Evolutionary conservation across 2,888 invertebrate species (phyloP), one percentile per base, ranked within the genome.

Genomic region (Pogonocherus hispidulus): DNA sequence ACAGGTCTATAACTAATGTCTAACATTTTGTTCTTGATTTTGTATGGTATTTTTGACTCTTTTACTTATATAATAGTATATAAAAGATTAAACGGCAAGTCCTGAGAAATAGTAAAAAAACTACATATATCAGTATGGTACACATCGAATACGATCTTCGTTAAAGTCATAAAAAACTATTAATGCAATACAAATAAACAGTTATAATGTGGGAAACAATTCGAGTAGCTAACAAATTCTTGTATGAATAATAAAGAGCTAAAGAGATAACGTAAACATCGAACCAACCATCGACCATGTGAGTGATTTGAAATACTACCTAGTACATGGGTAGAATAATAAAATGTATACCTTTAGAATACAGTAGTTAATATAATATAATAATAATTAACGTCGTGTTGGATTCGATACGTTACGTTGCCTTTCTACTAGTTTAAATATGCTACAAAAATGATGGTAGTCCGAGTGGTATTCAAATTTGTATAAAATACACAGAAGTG

Each of bases 151-250:
- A n/a, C n/a, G n/a, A n/a, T n/a, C n/a, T n/a, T n/a, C n/a, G n/a
- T n/a, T n/a, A n/a, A n/a, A n/a, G n/a, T n/a, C n/a, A n/a, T n/a
- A n/a, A n/a, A n/a, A n/a, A n/a, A n/a, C 51, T 62, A 49, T 19
- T 59, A 14, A 11, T 23, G 20, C 27, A n/a, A 51, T 18, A 35
- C 46, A 57, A 37, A 56, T 46, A 62, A 46, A 46, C 54, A 14
- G 51, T 62, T 18, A n/a, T 37, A 37, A 62, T 62, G 66, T 66
- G 69, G 64, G 64, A 69, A 73, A 69, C 57, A 66, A 72, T 68
- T 76, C 76, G 70, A 76, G 71, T 76, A 71, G 71, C 69, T 71
- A 69, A 56, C 62, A 67, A 73, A 72, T 63, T 69, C 52, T 56
- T 55, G 63, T 20, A 18, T 64, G 73, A 75, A 76, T 76, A 74